Evolutionary conservation across 2,888 invertebrate species (phyloP).

Genomic region (Athetis lepigone): DNA sequence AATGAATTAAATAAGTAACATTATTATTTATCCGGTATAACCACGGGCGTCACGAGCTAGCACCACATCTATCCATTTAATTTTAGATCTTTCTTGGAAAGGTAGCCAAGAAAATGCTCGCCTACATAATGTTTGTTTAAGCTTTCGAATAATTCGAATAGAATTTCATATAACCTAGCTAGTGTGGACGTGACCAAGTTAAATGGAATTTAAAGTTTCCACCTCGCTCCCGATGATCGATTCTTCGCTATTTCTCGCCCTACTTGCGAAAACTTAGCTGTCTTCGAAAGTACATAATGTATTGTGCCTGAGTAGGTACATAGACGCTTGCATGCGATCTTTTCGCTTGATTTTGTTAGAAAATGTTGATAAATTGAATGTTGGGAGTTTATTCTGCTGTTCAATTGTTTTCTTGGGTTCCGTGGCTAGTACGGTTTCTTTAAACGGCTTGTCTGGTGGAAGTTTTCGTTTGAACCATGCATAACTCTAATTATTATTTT

Average conservation of each 20-base stretch:
- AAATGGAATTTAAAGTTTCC: slow-evolving; percentile 60
- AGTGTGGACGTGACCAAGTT: slow-evolving; percentile 54
- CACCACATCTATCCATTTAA: not conserved
- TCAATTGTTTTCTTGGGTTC: not conserved
- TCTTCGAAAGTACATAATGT: slow-evolving; percentile 29
- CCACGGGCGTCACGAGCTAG: too few species aligned
- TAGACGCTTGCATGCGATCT: slow-evolving; percentile 36
- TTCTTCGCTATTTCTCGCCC: slow-evolving; percentile 44
- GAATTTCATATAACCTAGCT: slow-evolving; percentile 22
- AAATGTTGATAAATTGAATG: not conserved
- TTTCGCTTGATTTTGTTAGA: slow-evolving; percentile 14
- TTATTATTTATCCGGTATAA: too few species aligned
- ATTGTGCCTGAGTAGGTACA: slow-evolving; percentile 9
- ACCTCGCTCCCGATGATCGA: slow-evolving; percentile 50
- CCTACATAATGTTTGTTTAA: slow-evolving; percentile 6
- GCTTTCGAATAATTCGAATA: slow-evolving; percentile 21
- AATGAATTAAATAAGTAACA: too few species aligned
- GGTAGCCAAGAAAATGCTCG: not conserved
- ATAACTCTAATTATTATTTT: too few species aligned
- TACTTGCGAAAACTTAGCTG: slow-evolving; percentile 43
- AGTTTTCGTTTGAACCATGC: too few species aligned
- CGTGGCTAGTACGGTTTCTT: too few species aligned
- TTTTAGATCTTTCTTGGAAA: not conserved
- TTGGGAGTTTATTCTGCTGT: not conserved
- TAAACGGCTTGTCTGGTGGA: too few species aligned